A percentile compares a stretch with the other conserved stretches of the same genome.
phyloP scores from a whole-genome alignment of 1,140 invertebrate species.

The Monomorium pharaonis region DNA sequence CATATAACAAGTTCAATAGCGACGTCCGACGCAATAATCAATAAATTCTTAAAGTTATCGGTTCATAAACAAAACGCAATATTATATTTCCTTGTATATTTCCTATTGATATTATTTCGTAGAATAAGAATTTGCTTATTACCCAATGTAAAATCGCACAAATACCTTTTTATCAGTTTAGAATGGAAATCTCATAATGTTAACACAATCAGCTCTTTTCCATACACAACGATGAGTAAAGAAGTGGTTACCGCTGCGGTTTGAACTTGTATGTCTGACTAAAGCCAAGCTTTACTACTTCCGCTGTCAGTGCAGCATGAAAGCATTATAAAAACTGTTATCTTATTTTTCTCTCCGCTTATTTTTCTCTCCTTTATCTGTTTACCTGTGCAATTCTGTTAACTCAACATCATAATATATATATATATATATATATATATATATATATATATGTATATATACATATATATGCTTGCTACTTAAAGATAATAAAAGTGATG shows the following conservation, averaged over 20 bases:
- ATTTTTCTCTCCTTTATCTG: conserved; percentile 14
- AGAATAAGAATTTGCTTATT: background rate
- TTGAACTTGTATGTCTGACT: conserved; percentile 4
- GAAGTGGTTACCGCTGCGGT: background rate
- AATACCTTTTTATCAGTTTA: background rate
- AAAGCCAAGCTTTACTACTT: conserved; percentile 38
- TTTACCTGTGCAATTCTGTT: background rate
- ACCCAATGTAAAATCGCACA: background rate
- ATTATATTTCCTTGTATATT: background rate
- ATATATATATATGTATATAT: no score
- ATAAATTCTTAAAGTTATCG: background rate
- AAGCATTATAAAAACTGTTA: background rate
- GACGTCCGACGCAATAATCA: background rate
- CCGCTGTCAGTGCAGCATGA: background rate
- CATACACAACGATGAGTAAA: conserved; percentile 2
- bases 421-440: no score
- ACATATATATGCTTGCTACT: background rate
- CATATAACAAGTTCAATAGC: background rate
- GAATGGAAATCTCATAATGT: background rate
- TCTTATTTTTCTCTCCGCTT: background rate
- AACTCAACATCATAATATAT: background rate
- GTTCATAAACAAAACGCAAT: background rate
- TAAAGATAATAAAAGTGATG: background rate
- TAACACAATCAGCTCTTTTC: conserved; percentile 4
- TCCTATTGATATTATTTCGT: background rate